Percentiles rank a stretch among this genome's conserved stretches.
phyloP scores from a whole-genome alignment of 2,113 vertebrate genomes.

The Phyllostomus hastatus region DNA sequence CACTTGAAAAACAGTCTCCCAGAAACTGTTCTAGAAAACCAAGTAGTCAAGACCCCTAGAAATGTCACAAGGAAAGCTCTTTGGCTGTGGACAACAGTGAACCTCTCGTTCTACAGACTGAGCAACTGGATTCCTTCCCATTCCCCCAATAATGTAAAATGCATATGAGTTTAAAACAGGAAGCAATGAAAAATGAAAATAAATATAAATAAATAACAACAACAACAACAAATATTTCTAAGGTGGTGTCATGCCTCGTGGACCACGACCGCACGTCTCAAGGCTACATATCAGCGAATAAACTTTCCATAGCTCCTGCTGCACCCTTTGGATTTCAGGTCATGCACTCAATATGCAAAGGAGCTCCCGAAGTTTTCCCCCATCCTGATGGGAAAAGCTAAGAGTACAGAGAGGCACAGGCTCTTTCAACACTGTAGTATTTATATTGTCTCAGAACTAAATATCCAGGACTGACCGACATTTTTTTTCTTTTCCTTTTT shows the following conservation, averaged over 20 bases:
- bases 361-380: background rate
- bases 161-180: conserved; percentile 57
- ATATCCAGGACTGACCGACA: background rate
- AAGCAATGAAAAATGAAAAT: conserved; percentile 64
- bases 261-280: conserved; percentile 57
- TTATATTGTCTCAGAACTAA: conserved; percentile 58
- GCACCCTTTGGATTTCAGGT: background rate
- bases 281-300: conserved; percentile 51
- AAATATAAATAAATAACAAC: conserved; percentile 18
- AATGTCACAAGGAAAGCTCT: conserved; percentile 8
- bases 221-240: conserved; percentile 57
- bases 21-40: conserved; percentile 74
- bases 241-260: conserved; percentile 55
- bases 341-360: conserved; percentile 52
- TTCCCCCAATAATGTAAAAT: conserved; percentile 40
- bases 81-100: conserved; percentile 33
- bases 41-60: background rate
- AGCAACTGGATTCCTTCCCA: conserved; percentile 14
- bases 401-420: conserved; percentile 62
- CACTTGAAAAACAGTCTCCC: conserved; percentile 80
- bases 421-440: conserved; percentile 50
- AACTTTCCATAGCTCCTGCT: conserved; percentile 57
- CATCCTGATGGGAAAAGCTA: conserved; percentile 55
- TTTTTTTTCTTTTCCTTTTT: background rate
- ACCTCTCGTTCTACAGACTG: conserved; percentile 63